These are phyloP conservation scores for Coilia nasus DNA, from an alignment of 2,797 vertebrate species.

Conservation along the genomic window DNA sequence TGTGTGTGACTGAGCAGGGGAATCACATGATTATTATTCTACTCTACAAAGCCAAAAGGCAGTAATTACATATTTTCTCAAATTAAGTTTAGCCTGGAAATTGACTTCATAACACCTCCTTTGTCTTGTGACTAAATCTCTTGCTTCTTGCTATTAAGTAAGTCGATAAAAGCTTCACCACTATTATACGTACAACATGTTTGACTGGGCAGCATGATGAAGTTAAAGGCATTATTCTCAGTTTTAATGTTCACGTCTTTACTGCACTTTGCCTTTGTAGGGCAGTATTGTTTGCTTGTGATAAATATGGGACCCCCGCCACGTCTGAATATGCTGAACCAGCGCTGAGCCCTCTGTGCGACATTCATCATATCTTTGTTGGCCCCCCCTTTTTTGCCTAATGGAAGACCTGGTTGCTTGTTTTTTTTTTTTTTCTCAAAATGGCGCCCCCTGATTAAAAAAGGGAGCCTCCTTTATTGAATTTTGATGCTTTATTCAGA, in stretches of 20 bases:
- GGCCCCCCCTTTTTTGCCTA: neutral
- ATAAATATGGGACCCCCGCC: slow-evolving; percentile 10
- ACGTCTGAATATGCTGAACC: neutral
- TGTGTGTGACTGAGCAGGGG: neutral
- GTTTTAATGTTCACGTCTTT: too few relatives aligned
- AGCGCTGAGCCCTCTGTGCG: neutral
- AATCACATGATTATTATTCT: slow-evolving; percentile 15
- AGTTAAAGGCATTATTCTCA: too few relatives aligned
- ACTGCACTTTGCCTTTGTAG: too few relatives aligned
- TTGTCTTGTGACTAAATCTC: too few relatives aligned
- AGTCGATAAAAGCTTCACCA: too few relatives aligned
- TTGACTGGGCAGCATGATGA: too few relatives aligned
- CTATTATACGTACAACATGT: too few relatives aligned
- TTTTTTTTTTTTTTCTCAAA: neutral
- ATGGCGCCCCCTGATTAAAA: neutral
- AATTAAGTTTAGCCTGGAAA: too few relatives aligned
- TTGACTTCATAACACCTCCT: too few relatives aligned
- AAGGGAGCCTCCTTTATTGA: neutral
- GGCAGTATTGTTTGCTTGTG: slow-evolving; percentile 18
- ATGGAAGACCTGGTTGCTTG: slow-evolving; percentile 15
- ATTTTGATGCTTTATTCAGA: slow-evolving; percentile 36
- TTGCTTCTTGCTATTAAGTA: too few relatives aligned
- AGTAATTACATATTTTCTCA: too few relatives aligned
- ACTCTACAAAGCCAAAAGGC: too few relatives aligned
- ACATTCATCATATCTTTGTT: neutral